A percentile compares a stretch with the other conserved stretches of the same genome.
Conservation (phyloP, 2,888 invertebrate genomes). For the Tetanocera ferruginea region DNA sequence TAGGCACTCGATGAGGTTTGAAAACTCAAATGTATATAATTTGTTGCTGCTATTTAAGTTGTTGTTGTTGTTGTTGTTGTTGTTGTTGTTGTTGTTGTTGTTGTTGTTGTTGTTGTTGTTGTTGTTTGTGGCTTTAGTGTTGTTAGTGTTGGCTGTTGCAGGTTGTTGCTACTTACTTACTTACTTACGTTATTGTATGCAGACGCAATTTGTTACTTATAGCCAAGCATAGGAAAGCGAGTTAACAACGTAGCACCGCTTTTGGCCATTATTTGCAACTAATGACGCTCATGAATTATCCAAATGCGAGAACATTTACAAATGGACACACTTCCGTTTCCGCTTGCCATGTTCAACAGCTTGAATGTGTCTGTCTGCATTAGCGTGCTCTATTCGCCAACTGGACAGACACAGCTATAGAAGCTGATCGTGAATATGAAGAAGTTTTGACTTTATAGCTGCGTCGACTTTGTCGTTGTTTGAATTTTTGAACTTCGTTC, state of each 20-base stretch:
- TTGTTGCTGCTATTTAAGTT: neutral
- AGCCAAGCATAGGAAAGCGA: constrained; percentile 3
- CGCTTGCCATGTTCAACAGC: constrained; percentile 31
- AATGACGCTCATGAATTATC: constrained; percentile 61
- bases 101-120: neutral
- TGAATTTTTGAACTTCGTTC: too few species aligned
- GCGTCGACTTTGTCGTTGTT: too few species aligned
- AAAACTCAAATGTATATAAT: neutral
- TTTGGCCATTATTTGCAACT: constrained; percentile 58
- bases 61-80: neutral
- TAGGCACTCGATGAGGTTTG: neutral
- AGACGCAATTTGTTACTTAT: neutral
- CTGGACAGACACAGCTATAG: too few species aligned
- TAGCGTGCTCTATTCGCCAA: too few species aligned
- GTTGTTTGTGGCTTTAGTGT: too few species aligned
- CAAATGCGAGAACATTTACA: constrained; percentile 56
- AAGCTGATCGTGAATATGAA: too few species aligned
- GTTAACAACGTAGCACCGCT: neutral
- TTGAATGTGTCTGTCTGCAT: constrained; percentile 10
- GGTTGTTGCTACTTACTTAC: neutral
- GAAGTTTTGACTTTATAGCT: too few species aligned
- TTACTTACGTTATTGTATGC: too few species aligned
- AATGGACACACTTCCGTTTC: constrained; percentile 55
- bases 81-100: neutral
- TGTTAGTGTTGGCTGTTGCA: neutral